phyloP scores from a whole-genome alignment of 2,797 vertebrate genomes.

The Eulemur coronatus region DNA sequence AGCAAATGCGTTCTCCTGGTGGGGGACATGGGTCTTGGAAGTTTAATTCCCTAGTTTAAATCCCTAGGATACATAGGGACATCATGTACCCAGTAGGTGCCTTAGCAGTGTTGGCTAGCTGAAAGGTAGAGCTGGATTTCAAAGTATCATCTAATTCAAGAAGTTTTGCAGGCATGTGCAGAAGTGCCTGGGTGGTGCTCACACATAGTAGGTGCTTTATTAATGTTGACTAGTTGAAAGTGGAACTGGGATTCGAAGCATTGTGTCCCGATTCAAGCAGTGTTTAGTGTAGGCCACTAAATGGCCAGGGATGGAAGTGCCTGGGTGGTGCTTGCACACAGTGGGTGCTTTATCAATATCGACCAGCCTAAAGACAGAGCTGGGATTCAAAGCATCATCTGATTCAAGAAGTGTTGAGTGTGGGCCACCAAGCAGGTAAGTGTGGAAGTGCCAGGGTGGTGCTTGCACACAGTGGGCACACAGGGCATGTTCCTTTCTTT shows the following conservation, averaged over 20 bases:
- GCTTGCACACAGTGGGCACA: background rate
- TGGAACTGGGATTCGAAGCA: background rate
- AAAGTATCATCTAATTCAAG: background rate
- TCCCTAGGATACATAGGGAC: no score
- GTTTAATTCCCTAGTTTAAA: background rate
- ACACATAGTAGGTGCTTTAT: background rate
- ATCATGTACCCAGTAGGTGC: accelerated
- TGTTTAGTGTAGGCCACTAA: background rate
- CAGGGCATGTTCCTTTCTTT: accelerated
- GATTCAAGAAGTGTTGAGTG: no score
- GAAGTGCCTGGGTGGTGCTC: background rate
- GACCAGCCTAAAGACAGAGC: background rate
- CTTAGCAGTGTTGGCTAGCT: background rate
- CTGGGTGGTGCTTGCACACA: background rate
- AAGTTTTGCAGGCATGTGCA: no score
- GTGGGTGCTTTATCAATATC: background rate
- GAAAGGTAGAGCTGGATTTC: background rate
- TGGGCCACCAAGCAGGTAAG: background rate
- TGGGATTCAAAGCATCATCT: background rate
- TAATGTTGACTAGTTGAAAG: accelerated
- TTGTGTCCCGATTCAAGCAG: background rate
- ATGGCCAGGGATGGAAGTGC: accelerated
- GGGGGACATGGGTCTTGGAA: background rate
- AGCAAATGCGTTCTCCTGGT: background rate
- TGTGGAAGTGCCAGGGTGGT: background rate